Conservation (phyloP, 30 jellyfish, hydroid and myxozoan genomes). For the Aurelia coerulea region DNA sequence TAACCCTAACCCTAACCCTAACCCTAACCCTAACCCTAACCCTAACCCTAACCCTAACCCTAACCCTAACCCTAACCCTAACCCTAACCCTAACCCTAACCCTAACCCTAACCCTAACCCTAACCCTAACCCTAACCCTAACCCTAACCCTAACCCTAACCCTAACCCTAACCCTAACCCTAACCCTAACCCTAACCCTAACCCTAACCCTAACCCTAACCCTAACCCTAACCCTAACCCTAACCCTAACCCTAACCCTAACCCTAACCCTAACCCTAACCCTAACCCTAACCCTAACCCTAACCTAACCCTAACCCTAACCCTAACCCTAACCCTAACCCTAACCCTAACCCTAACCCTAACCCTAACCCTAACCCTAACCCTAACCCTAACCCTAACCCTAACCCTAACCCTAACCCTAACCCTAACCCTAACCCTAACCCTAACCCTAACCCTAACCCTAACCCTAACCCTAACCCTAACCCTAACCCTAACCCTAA, state of each 20-base stretch:
- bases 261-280: too few species aligned
- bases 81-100: constrained; percentile 30
- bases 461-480: constrained; percentile 14
- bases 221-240: constrained; percentile 61
- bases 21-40: too few species aligned
- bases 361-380: constrained; percentile 5
- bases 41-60: too few species aligned
- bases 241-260: constrained; percentile 55
- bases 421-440: constrained; percentile 11
- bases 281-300: too few species aligned
- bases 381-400: constrained; percentile 15
- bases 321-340: constrained; percentile 43
- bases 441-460: constrained; percentile 4
- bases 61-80: too few species aligned
- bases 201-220: constrained; percentile 56
- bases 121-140: constrained; percentile 49
- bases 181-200: constrained; percentile 50
- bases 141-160: constrained; percentile 47
- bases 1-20: too few species aligned
- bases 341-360: not conserved
- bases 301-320: constrained; percentile 15
- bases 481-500: not conserved
- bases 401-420: constrained; percentile 8
- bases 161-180: constrained; percentile 57
- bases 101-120: constrained; percentile 55